A percentile compares a stretch with the other conserved stretches of the same genome.
Evolutionary conservation across 1,140 invertebrate species (phyloP).

Genomic region (Anastrepha obliqua): DNA sequence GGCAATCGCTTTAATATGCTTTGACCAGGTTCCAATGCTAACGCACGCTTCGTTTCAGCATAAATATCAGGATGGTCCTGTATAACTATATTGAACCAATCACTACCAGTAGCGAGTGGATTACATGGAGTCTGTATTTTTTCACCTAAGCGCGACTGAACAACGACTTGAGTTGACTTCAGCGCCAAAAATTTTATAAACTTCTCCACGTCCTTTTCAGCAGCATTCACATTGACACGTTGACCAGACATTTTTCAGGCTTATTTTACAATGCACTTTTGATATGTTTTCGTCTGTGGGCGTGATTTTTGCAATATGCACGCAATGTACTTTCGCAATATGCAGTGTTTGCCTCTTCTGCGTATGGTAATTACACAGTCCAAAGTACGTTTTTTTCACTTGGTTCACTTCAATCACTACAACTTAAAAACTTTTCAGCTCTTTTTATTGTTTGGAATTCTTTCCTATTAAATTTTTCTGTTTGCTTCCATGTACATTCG

Average conservation of each 20-base stretch:
- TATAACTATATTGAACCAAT: conserved; percentile 91
- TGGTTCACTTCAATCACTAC: conserved; percentile 1
- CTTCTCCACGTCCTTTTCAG: conserved; percentile 87
- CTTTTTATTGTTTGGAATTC: conserved; percentile 20
- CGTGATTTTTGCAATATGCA: conserved; percentile 5
- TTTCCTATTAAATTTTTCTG: conserved; percentile 21
- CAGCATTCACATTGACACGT: conserved; percentile 78
- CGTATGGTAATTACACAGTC: conserved; percentile 54
- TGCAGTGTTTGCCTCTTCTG: conserved; percentile 27
- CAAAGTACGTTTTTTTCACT: conserved; percentile 46
- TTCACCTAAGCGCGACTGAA: conserved; percentile 89
- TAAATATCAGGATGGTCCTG: conserved; percentile 86
- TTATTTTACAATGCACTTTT: conserved; percentile 5
- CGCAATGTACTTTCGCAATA: neutral
- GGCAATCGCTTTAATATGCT: conserved; percentile 79
- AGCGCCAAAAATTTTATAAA: conserved; percentile 90
- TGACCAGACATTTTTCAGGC: conserved; percentile 72
- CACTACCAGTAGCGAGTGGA: conserved; percentile 78
- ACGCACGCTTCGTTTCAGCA: conserved; percentile 83
- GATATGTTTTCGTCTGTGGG: conserved; percentile 53
- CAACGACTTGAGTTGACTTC: conserved; percentile 92
- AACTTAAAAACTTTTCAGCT: conserved; percentile 9
- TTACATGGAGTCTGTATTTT: conserved; percentile 88
- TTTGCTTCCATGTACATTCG: conserved; percentile 2
- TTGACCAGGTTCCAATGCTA: conserved; percentile 77